phyloP scores from a whole-genome alignment of 2,888 invertebrate species.

The Antheraea assamensis region DNA sequence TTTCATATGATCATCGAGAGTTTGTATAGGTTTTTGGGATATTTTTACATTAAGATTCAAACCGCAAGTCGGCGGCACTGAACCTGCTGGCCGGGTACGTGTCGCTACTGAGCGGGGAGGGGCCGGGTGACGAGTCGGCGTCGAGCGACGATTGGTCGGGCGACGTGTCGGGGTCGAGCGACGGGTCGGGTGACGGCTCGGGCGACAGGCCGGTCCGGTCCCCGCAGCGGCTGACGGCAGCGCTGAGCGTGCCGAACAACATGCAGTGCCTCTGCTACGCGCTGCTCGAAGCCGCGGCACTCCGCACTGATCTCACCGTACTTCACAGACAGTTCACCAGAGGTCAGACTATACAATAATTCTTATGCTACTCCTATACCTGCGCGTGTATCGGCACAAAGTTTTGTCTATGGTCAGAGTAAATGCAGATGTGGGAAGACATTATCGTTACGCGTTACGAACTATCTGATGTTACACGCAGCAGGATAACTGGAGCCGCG shows the following conservation, averaged over 20 bases:
- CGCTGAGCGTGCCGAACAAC: slow-evolving; percentile 80
- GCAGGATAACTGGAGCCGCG: too few relatives aligned
- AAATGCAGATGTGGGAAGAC: too few relatives aligned
- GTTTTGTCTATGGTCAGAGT: too few relatives aligned
- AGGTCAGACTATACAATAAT: slow-evolving; percentile 42
- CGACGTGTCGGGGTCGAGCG: neutral
- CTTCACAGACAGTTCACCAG: slow-evolving; percentile 74
- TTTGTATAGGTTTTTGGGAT: neutral
- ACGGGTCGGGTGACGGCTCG: neutral
- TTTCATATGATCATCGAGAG: too few relatives aligned
- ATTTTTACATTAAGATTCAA: slow-evolving; percentile 70
- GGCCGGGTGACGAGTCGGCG: neutral
- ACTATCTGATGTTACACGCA: too few relatives aligned
- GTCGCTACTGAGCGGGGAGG: slow-evolving; percentile 64
- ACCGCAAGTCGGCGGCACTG: slow-evolving; percentile 83
- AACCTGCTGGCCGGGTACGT: slow-evolving; percentile 87
- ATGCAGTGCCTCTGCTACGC: slow-evolving; percentile 79
- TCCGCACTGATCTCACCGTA: slow-evolving; percentile 48
- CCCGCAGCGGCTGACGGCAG: slow-evolving; percentile 76
- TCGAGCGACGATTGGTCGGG: neutral
- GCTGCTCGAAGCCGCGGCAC: slow-evolving; percentile 48
- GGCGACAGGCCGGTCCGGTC: slow-evolving; percentile 46
- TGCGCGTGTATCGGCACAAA: too few relatives aligned
- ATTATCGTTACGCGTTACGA: too few relatives aligned
- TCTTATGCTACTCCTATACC: neutral